These are phyloP conservation scores for Pedicia rivosa DNA, from an alignment of 2,888 invertebrate genomes.

Conservation along the genomic window DNA sequence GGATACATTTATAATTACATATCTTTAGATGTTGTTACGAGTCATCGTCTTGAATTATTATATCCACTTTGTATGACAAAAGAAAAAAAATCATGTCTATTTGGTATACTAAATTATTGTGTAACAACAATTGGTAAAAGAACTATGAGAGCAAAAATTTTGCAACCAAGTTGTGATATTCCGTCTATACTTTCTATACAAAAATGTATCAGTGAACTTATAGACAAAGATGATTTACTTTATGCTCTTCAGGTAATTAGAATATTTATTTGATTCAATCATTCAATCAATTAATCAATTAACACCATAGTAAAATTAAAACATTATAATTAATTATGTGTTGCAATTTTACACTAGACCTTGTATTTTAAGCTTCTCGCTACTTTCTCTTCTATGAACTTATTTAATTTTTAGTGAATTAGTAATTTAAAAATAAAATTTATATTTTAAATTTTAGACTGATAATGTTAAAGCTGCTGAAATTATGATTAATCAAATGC, in stretches of 20 bases:
- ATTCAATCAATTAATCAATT: too few species aligned
- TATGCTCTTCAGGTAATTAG: constrained; percentile 49
- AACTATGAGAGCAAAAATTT: constrained; percentile 59
- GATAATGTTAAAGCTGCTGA: constrained; percentile 39
- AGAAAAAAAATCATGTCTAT: constrained; percentile 36
- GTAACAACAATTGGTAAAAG: constrained; percentile 58
- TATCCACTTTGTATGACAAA: constrained; percentile 34
- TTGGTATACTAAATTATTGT: constrained; percentile 51
- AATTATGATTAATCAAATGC: constrained; percentile 57
- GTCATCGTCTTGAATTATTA: constrained; percentile 58
- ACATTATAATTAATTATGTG: too few species aligned
- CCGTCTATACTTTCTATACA: constrained; percentile 50
- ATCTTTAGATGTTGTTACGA: constrained; percentile 75
- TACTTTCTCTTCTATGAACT: too few species aligned
- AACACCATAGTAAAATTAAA: too few species aligned
- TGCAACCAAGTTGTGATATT: constrained; percentile 59
- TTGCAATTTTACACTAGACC: too few species aligned
- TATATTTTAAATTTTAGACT: constrained; percentile 32
- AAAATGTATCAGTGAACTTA: constrained; percentile 61
- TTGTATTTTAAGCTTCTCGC: too few species aligned
- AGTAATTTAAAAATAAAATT: too few species aligned
- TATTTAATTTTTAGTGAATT: too few species aligned
- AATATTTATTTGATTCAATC: too few species aligned
- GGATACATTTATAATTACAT: too few species aligned
- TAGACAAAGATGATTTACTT: constrained; percentile 49